Conservation (phyloP, 1,140 invertebrate species). For the Parapsyche elsis region DNA sequence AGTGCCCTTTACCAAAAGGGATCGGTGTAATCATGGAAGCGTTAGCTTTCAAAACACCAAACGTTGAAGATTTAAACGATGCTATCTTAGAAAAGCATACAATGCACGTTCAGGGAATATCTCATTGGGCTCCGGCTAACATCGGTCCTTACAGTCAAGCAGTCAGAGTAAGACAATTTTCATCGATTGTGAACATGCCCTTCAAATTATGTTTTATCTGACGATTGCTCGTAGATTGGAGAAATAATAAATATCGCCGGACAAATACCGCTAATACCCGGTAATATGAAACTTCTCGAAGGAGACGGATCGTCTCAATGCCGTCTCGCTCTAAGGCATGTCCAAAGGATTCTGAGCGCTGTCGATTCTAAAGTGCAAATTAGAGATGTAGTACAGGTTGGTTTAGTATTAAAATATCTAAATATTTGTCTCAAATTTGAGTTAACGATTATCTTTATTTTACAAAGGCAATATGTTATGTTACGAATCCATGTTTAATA, state of each 20-base stretch:
- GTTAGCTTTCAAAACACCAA: conserved; percentile 61
- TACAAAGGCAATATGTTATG: conserved; percentile 83
- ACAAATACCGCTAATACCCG: conserved; percentile 90
- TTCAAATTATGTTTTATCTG: conserved; percentile 20
- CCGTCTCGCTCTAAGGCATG: conserved; percentile 83
- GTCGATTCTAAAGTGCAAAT: conserved; percentile 80
- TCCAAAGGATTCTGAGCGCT: conserved; percentile 81
- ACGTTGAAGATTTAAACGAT: conserved; percentile 55
- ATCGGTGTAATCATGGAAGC: conserved; percentile 84
- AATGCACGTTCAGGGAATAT: conserved; percentile 94
- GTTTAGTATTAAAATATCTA: conserved; percentile 6
- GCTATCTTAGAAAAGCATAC: conserved; percentile 68
- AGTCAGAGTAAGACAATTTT: conserved; percentile 70
- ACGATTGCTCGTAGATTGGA: conserved; percentile 70
- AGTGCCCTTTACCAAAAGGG: conserved; percentile 78
- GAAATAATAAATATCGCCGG: conserved; percentile 89
- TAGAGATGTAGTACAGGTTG: conserved; percentile 79
- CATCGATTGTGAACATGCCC: neutral
- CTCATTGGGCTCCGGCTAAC: conserved; percentile 95
- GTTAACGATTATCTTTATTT: conserved; percentile 24
- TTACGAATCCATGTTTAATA: conserved; percentile 77
- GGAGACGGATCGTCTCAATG: conserved; percentile 83
- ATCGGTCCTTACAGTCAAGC: conserved; percentile 97
- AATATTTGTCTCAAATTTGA: conserved; percentile 11
- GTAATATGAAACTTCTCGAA: conserved; percentile 79